Percentiles rank a stretch among this genome's conserved stretches.
phyloP scores from a whole-genome alignment of 2,797 vertebrate species.

The Meda fulgida region DNA sequence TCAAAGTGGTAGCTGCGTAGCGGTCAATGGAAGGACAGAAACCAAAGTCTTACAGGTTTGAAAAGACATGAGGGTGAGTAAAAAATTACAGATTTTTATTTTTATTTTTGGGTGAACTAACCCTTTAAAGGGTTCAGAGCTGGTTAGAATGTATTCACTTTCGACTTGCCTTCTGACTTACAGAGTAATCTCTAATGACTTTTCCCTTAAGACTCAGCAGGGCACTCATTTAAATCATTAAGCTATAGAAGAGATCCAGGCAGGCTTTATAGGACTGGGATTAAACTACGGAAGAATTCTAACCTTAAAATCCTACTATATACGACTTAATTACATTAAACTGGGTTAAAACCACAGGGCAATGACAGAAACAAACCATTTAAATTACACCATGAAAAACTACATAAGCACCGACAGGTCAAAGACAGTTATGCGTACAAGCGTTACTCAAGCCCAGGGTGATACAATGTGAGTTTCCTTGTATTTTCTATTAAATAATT shows the following conservation, averaged over 20 bases:
- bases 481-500: not conserved
- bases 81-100: too few relatives aligned
- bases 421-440: not conserved
- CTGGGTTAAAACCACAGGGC: constrained; percentile 22
- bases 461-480: not conserved
- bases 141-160: not conserved
- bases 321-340: constrained; percentile 51
- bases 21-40: not conserved
- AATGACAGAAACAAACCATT: constrained; percentile 3
- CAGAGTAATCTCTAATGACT: constrained; percentile 29
- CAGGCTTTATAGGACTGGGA: constrained; percentile 62
- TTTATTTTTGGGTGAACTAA: not conserved
- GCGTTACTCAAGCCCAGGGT: not conserved
- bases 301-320: constrained; percentile 42
- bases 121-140: not conserved
- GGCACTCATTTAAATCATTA: constrained; percentile 56
- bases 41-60: not conserved
- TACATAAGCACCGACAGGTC: not conserved
- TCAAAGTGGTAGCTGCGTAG: not conserved
- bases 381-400: not conserved
- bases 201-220: constrained; percentile 59
- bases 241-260: constrained; percentile 67
- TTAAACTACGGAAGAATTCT: constrained; percentile 67
- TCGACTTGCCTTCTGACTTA: constrained; percentile 54
- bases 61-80: not conserved